These are phyloP conservation scores for Acromyrmex charruanus DNA, from an alignment of 1,140 invertebrate genomes.

Conservation along the genomic window DNA sequence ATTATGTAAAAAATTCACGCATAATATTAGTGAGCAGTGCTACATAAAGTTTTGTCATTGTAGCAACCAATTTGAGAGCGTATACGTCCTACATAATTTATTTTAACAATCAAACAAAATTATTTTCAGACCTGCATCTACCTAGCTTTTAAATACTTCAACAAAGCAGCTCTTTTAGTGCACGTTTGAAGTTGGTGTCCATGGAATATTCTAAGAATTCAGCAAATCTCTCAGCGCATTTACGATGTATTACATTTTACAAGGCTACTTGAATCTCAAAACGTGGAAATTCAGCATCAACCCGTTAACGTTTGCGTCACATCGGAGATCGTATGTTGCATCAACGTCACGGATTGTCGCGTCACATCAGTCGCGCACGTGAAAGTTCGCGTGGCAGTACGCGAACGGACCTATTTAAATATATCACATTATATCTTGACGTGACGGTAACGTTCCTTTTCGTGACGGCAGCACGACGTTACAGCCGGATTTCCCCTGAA, in stretches of 20 bases:
- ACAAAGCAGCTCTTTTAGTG: no score
- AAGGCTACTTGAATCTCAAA: slow-evolving; percentile 27
- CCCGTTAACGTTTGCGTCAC: slow-evolving; percentile 32
- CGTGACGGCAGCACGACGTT: slow-evolving; percentile 51
- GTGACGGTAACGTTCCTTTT: slow-evolving; percentile 60
- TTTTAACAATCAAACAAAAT: no score
- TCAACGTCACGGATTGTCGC: slow-evolving; percentile 59
- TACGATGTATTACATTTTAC: slow-evolving; percentile 37
- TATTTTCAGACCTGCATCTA: no score
- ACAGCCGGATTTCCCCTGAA: slow-evolving; percentile 57
- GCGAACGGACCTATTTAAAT: slow-evolving; percentile 58
- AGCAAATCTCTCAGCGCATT: slow-evolving; percentile 58
- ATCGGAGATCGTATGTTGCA: slow-evolving; percentile 26
- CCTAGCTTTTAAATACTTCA: no score
- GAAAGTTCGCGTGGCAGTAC: slow-evolving; percentile 43
- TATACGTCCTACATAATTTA: no score
- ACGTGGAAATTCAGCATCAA: slow-evolving; percentile 5
- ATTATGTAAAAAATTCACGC: no score
- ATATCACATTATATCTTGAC: slow-evolving; percentile 63
- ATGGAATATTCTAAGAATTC: slow-evolving; percentile 22
- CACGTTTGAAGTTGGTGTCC: slow-evolving; percentile 13
- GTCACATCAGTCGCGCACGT: slow-evolving; percentile 32
- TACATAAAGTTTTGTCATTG: no score
- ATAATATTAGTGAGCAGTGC: no score
- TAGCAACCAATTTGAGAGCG: no score